phyloP scores from a whole-genome alignment of 2,888 invertebrate genomes.

The Dynastes tityus region DNA sequence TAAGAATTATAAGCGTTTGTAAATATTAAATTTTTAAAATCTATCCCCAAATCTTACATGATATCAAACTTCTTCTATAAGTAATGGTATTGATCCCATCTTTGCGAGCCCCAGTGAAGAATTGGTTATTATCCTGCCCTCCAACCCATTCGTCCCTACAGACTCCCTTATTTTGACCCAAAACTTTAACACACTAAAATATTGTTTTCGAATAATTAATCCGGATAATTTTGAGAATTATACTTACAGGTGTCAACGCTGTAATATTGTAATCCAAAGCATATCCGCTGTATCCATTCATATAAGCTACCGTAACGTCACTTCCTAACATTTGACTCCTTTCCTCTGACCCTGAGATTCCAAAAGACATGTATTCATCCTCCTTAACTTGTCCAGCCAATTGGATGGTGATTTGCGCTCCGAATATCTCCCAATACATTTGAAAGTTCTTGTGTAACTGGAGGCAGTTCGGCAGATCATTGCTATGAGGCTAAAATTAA shows the following conservation, averaged over 20 bases:
- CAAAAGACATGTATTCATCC: constrained; percentile 91
- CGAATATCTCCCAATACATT: constrained; percentile 93
- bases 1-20: not conserved
- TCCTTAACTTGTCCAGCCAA: constrained; percentile 83
- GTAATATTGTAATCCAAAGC: constrained; percentile 90
- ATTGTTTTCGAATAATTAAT: not conserved
- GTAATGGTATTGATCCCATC: constrained; percentile 86
- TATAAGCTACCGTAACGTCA: constrained; percentile 86
- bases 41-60: constrained; percentile 73
- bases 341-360: constrained; percentile 83
- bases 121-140: constrained; percentile 86
- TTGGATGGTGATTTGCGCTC: constrained; percentile 89
- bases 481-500: constrained; percentile 72
- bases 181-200: constrained; percentile 85
- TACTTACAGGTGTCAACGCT: constrained; percentile 82
- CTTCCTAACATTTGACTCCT: constrained; percentile 88
- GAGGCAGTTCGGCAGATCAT: constrained; percentile 85
- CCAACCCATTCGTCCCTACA: constrained; percentile 89
- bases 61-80: constrained; percentile 83
- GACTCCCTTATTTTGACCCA: constrained; percentile 89
- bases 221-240: not conserved
- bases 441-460: constrained; percentile 89
- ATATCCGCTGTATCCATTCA: constrained; percentile 81
- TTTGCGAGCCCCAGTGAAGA: constrained; percentile 81
- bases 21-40: not conserved